Base-by-base conservation (phyloP, 1,140 invertebrate species). In the Amyelois transitella region DNA sequence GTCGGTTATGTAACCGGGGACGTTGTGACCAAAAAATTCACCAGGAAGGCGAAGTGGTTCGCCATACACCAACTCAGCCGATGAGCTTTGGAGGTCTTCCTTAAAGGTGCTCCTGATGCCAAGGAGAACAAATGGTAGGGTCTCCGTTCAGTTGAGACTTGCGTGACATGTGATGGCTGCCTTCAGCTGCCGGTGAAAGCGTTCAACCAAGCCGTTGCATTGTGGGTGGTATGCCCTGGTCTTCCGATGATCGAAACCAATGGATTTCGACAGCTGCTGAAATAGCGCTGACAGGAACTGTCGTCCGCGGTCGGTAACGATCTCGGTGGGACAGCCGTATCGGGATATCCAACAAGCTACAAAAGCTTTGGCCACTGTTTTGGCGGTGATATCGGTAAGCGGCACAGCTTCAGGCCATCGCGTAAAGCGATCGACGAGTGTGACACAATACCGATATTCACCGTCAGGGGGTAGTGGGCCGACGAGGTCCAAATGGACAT, bases 131-230 rank as follows among this genome's bases (percentile, higher is more conserved):
- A n/a, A n/a, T n/a, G n/a, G n/a, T n/a, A n/a, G n/a, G n/a, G n/a
- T n/a, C n/a, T n/a, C n/a, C n/a, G n/a, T n/a, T n/a, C n/a, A n/a
- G n/a, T n/a, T n/a, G n/a, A n/a, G n/a, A n/a, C n/a, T n/a, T n/a
- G n/a, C n/a, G n/a, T 53, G 51, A 14, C 51, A 44, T 18, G 20
- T 53, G 18, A 53, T 53, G 20, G 51, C 18, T 12, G 38, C 4
- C 43, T 57, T 51, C 5, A 57, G 49, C 32, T 57, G 49, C 12
- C 48, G 48, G 28, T 55, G 49, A 17, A 45, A 51, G 4, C 48
- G n/a, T 47, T 57, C 48, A 20, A 51, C 49, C 8, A 57, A 6
- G 12, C 48, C 49, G 43, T 51, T 51, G 22, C 32, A 51, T 18
- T 24, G 20, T 44, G 48, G 49, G 19, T 57, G 55, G 19, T 51